These are phyloP conservation scores for Empis stercorea DNA, from an alignment of 2,888 invertebrate species.

Conservation along the genomic window DNA sequence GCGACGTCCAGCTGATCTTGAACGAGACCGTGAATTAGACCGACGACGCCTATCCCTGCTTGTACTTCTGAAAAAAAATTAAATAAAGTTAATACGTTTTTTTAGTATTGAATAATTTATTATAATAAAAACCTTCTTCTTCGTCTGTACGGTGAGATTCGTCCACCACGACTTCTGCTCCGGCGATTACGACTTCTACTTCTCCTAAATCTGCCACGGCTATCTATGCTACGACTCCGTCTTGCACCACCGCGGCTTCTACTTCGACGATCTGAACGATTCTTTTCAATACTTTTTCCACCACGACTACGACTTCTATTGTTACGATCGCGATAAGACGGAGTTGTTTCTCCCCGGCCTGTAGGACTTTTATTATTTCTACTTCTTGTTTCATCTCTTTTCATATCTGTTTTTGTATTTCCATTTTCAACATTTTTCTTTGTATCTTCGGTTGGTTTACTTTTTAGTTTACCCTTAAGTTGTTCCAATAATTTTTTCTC, in stretches of 20 bases:
- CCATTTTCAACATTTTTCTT: constrained; percentile 17
- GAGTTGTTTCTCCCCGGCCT: constrained; percentile 3
- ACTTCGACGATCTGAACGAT: constrained; percentile 14
- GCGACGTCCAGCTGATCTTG: constrained; percentile 17
- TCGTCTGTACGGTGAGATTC: constrained; percentile 14
- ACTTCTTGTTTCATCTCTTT: constrained; percentile 16
- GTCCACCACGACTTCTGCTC: constrained; percentile 15
- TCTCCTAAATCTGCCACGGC: constrained; percentile 10
- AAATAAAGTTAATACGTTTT: constrained; percentile 6
- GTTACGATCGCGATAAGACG: constrained; percentile 19
- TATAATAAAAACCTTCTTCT: constrained; percentile 8
- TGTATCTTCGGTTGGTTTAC: constrained; percentile 19
- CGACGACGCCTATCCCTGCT: constrained; percentile 13
- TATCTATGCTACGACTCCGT: constrained; percentile 13
- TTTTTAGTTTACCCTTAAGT: constrained; percentile 30
- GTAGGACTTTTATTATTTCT: constrained; percentile 18
- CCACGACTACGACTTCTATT: constrained; percentile 23
- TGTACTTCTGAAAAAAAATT: background rate
- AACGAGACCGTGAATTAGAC: constrained; percentile 21
- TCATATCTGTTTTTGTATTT: constrained; percentile 19
- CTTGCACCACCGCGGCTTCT: constrained; percentile 15
- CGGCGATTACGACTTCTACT: constrained; percentile 15
- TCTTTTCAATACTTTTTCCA: background rate
- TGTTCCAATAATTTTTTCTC: constrained; percentile 45
- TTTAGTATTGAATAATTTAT: constrained; percentile 14